These are phyloP conservation scores for Nemoura dubitans DNA, from an alignment of 2,888 invertebrate species.

Conservation along the genomic window DNA sequence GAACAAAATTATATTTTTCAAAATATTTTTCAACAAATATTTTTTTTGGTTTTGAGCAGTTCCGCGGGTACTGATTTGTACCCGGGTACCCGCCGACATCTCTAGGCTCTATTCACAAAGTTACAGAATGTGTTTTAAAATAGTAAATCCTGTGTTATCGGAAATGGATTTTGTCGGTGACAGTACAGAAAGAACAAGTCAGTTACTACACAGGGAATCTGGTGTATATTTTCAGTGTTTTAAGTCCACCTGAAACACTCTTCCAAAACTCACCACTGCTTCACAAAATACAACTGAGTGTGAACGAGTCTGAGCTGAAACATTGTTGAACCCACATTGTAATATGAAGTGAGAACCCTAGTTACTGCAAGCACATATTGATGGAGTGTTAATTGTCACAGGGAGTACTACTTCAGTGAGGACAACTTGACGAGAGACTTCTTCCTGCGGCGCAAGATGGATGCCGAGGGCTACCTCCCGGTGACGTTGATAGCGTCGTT, in stretches of 20 bases:
- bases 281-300: no score
- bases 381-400: constrained; percentile 59
- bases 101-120: no score
- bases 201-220: background rate
- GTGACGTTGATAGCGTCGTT: constrained; percentile 95
- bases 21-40: no score
- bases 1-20: no score
- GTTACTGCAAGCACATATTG: no score
- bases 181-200: background rate
- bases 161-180: background rate
- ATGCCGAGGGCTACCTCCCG: constrained; percentile 90
- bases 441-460: constrained; percentile 97
- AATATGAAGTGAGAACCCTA: no score
- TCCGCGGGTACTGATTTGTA: no score
- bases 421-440: constrained; percentile 96
- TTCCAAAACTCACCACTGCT: background rate
- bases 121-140: no score
- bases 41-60: no score
- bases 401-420: constrained; percentile 98
- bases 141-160: background rate
- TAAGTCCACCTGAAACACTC: background rate
- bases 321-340: no score
- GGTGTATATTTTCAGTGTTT: background rate
- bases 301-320: no score
- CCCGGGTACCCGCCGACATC: no score